Percentiles rank a stretch among this genome's conserved stretches.
phyloP scores from a whole-genome alignment of 2,888 invertebrate species.

The Rhaphigaster nebulosa region DNA sequence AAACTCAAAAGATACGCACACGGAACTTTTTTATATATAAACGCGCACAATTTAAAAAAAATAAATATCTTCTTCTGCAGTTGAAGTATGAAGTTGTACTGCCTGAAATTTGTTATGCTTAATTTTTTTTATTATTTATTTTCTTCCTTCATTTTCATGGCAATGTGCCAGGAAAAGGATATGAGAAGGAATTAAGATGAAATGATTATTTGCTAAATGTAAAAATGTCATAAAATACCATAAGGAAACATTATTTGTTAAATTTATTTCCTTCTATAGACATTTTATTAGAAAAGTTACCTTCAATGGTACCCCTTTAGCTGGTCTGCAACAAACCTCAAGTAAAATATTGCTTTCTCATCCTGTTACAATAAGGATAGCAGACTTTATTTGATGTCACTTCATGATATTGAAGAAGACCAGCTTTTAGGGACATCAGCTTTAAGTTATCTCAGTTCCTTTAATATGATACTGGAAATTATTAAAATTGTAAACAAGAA shows the following conservation, averaged over 20 bases:
- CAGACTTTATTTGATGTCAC: not conserved
- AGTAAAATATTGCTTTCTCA: not conserved
- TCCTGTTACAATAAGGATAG: not conserved
- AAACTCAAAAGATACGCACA: constrained; percentile 58
- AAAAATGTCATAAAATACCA: not conserved
- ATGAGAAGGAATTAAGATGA: constrained; percentile 28
- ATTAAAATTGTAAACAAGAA: not conserved
- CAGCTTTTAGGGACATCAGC: not conserved
- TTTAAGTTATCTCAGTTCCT: not conserved
- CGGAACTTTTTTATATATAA: constrained; percentile 51
- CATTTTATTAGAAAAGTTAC: not conserved
- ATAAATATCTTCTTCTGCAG: constrained; percentile 58
- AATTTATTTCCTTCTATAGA: not conserved
- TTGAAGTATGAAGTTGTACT: constrained; percentile 52
- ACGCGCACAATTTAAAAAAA: constrained; percentile 59
- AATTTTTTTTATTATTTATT: constrained; percentile 8
- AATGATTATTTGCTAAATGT: not conserved
- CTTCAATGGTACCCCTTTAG: not conserved
- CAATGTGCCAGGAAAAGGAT: constrained; percentile 15
- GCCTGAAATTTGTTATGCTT: constrained; percentile 58
- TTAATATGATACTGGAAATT: constrained; percentile 16
- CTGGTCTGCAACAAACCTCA: not conserved
- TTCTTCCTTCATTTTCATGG: not conserved
- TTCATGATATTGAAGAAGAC: not conserved
- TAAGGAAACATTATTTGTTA: not conserved